A percentile compares a stretch with the other conserved stretches of the same genome.
Conservation (phyloP, 2,797 vertebrate genomes). For the Aulostomus chinensis region DNA sequence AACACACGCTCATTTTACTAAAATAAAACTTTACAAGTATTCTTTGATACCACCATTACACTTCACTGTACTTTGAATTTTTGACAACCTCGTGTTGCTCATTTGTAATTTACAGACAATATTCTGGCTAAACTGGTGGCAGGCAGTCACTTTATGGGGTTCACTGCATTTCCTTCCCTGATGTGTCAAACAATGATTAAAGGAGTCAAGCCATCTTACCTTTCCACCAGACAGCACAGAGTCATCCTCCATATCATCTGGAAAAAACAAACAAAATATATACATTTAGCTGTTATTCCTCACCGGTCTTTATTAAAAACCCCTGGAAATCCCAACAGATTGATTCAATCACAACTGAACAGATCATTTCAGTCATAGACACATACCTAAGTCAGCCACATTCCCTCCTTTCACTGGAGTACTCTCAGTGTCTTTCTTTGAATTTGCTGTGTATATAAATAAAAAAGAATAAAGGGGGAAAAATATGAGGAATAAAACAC, state of each 20-base stretch:
- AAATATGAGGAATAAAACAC: background rate
- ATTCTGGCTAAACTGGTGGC: too few species aligned
- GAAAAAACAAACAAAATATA: slow-evolving; percentile 28
- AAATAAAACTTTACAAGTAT: too few species aligned
- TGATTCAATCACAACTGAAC: background rate
- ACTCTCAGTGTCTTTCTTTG: slow-evolving; percentile 94
- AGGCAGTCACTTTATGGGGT: too few species aligned
- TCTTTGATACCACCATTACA: too few species aligned
- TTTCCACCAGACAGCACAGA: slow-evolving; percentile 89
- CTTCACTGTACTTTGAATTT: too few species aligned
- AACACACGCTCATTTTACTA: too few species aligned
- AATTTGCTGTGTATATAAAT: slow-evolving; percentile 81
- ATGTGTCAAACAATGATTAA: background rate
- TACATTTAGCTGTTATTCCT: background rate
- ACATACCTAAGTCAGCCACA: slow-evolving; percentile 89
- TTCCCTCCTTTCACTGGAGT: slow-evolving; percentile 93
- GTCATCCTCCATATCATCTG: slow-evolving; percentile 97
- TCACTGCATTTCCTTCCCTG: background rate
- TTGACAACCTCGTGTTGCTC: too few species aligned
- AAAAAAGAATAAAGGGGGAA: slow-evolving; percentile 1
- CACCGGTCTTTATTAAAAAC: background rate
- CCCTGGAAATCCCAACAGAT: background rate
- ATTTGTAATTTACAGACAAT: too few species aligned
- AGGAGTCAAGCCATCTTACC: slow-evolving; percentile 70
- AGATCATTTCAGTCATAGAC: background rate